A percentile compares a stretch with the other conserved stretches of the same genome.
Conservation (phyloP, 1,140 invertebrate genomes). For the Eriocheir sinensis region DNA sequence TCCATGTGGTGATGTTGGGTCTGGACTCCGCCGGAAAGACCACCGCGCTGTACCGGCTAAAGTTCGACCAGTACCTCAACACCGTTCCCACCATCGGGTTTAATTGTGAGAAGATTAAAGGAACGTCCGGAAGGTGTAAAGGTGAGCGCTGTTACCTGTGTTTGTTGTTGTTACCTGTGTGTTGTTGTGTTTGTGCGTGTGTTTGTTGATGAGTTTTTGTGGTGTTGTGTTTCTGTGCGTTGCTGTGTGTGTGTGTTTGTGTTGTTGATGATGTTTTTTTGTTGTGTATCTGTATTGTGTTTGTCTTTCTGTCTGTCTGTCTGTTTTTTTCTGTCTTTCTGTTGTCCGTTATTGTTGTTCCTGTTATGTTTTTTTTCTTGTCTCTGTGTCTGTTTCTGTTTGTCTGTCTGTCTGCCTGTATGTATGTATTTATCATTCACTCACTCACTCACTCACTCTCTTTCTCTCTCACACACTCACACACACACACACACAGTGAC, state of each 20-base stretch:
- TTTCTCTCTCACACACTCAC: too few relatives aligned
- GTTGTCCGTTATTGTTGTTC: too few relatives aligned
- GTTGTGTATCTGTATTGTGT: conserved; percentile 8
- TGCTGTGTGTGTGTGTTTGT: neutral
- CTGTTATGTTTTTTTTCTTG: too few relatives aligned
- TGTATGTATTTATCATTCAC: too few relatives aligned
- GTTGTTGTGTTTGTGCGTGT: neutral
- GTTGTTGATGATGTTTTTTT: neutral
- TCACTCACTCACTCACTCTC: too few relatives aligned
- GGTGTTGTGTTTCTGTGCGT: conserved; percentile 17
- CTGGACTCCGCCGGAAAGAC: conserved; percentile 98
- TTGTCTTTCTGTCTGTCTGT: too few relatives aligned
- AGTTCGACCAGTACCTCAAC: conserved; percentile 98
- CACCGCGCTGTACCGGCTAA: conserved; percentile 96
- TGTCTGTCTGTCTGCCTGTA: too few relatives aligned
- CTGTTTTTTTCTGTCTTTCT: neutral
- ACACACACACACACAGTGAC: too few relatives aligned
- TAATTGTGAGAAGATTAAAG: conserved; percentile 97
- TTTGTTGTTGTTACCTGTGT: neutral
- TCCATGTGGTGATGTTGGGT: conserved; percentile 98
- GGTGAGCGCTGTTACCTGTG: conserved; percentile 83
- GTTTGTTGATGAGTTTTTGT: conserved; percentile 17
- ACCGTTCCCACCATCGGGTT: conserved; percentile 99
- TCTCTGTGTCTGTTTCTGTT: too few relatives aligned
- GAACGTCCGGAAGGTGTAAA: conserved; percentile 84